Percentiles rank a stretch among this genome's conserved stretches.
phyloP scores from a whole-genome alignment of 2,797 vertebrate species.

The Melanotaenia pygmaea region DNA sequence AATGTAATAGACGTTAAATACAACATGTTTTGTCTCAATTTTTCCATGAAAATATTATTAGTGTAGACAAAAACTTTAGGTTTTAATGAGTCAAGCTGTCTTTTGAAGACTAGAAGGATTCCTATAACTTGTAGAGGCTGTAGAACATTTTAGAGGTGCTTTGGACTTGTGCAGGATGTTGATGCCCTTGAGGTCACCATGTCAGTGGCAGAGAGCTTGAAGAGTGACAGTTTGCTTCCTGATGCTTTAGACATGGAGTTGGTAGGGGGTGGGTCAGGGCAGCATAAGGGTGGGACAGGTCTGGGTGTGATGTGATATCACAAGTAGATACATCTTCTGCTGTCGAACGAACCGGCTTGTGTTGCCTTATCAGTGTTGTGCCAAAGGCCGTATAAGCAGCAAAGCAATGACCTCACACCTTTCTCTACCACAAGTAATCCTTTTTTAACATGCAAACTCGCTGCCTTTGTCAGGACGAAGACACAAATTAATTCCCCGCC shows the following conservation, averaged over 20 bases:
- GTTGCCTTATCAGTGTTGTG: conserved; percentile 71
- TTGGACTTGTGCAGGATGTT: conserved; percentile 31
- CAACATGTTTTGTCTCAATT: no score
- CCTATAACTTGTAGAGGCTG: no score
- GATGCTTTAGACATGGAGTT: conserved; percentile 47
- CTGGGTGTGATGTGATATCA: conserved; percentile 69
- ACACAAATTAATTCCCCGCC: conserved; percentile 62
- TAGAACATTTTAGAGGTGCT: background rate
- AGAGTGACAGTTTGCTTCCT: conserved; percentile 64
- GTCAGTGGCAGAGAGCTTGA: conserved; percentile 68
- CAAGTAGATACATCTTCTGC: conserved; percentile 84
- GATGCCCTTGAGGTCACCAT: conserved; percentile 73
- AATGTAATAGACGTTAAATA: no score
- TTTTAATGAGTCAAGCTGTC: conserved; percentile 14
- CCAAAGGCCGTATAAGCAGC: conserved; percentile 62
- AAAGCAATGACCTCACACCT: conserved; percentile 51
- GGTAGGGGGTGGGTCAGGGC: conserved; percentile 29
- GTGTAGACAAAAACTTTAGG: conserved; percentile 30
- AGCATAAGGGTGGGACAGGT: conserved; percentile 46
- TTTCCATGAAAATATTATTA: conserved; percentile 18
- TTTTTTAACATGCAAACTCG: conserved; percentile 75
- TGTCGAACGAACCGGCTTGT: conserved; percentile 66
- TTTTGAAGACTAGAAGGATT: background rate
- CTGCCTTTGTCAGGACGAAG: conserved; percentile 68
- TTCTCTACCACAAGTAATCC: conserved; percentile 41